These are phyloP conservation scores for Pegoplata infirma DNA, from an alignment of 2,888 invertebrate genomes.

Conservation along the genomic window DNA sequence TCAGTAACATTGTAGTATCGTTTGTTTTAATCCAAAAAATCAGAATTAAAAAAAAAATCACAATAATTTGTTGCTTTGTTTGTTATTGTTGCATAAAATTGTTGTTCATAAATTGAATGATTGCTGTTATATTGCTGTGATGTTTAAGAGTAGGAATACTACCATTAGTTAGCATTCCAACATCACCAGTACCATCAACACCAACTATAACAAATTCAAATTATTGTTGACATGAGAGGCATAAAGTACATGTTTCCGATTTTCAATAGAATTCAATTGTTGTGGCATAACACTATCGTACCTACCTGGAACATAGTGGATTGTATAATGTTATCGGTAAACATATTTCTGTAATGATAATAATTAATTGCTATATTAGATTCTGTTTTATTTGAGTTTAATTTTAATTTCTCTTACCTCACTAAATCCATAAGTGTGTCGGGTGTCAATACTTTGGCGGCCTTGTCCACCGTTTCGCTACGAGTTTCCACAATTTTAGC, in stretches of 20 bases:
- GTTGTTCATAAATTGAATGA: conserved; percentile 55
- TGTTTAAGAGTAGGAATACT: too few relatives aligned
- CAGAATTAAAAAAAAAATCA: neutral
- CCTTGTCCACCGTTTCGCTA: conserved; percentile 78
- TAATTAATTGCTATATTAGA: conserved; percentile 28
- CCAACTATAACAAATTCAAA: conserved; percentile 11
- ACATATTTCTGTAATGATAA: conserved; percentile 88
- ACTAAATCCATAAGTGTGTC: conserved; percentile 96
- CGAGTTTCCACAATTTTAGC: conserved; percentile 75
- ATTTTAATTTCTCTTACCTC: conserved; percentile 81
- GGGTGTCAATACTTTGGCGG: conserved; percentile 86
- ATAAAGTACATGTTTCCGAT: conserved; percentile 50
- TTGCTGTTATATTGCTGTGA: conserved; percentile 28
- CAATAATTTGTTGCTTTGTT: neutral
- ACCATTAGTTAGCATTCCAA: conserved; percentile 20
- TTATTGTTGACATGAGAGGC: conserved; percentile 10
- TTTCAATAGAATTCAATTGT: neutral
- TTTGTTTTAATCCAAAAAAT: neutral
- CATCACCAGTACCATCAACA: neutral
- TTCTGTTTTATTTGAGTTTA: too few relatives aligned
- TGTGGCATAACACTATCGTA: conserved; percentile 24
- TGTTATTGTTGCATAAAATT: conserved; percentile 20
- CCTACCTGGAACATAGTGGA: conserved; percentile 88
- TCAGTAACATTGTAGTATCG: neutral
- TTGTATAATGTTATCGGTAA: conserved; percentile 93